Evolutionary conservation across 2,888 invertebrate genomes (phyloP), one percentile per base, ranked within the genome.

Genomic region (Cephus rjabovi): DNA sequence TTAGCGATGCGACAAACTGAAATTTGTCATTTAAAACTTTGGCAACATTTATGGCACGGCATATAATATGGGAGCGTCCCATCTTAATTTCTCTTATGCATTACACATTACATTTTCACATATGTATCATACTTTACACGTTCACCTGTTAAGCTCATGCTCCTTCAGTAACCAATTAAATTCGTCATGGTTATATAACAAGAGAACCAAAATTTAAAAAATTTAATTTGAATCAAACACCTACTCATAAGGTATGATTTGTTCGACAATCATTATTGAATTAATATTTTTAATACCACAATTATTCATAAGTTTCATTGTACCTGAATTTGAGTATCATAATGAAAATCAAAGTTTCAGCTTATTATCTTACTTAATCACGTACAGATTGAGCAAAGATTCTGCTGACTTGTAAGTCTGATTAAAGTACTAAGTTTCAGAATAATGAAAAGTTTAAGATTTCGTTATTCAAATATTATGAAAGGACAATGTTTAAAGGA

Each of bases 1-100:
- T 15, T 33, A 71, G 71, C 71, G 4, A 23, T 9, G 31, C 34
- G 71, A 80, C 79, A 75, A 80, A 81, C 70, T 77, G 56, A 77
- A 78, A 77, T 76, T 77, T 30, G 31, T 80, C 74, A 34, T 75
- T 76, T 79, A 71, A 77, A 80, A 56, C 76, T 83, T 83, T 86
- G 84, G 85, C 86, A 85, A 86, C 84, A 85, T 83, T 82, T 84
- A 85, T 86, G 84, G 84, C 84, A 86, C 84, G 83, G 85, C 83
- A 86, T 85, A 86, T 86, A 86, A 86, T 79, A 85, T 85, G 83
- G 87, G 84, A 84, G 84, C 80, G 76, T 81, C 76, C 78, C 79
- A 81, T 34, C 56, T 56, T 56, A 23, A 56, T 56, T 56, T 56
- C 23, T 23, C 56, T 56, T 56, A 56, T 56, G 56, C 56, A 9